Percentiles rank a stretch among this genome's conserved stretches.
phyloP scores from a whole-genome alignment of 2,113 vertebrate genomes.

The Marcusenius ussheri region DNA sequence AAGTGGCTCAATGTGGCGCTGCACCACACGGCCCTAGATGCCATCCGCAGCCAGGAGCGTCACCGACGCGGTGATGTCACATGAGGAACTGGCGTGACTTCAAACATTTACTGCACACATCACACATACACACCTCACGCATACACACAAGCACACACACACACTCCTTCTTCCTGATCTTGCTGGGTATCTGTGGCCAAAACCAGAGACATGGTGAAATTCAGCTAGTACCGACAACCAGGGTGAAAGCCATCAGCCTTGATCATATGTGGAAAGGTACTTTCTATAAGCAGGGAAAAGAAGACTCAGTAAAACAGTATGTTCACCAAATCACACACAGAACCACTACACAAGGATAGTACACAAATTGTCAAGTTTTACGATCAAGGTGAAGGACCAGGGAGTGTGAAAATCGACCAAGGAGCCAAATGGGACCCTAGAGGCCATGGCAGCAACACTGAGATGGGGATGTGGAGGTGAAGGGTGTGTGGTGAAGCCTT shows the following conservation, averaged over 20 bases:
- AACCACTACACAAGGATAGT: neutral
- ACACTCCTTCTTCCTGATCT: neutral
- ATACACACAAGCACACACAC: neutral
- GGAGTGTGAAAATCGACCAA: neutral
- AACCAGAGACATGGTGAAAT: too few species aligned
- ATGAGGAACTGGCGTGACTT: slow-evolving; percentile 26
- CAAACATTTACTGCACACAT: neutral
- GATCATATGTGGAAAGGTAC: neutral
- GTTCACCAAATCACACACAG: neutral
- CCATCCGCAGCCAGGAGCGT: slow-evolving; percentile 21
- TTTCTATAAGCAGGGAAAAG: neutral
- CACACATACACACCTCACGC: neutral
- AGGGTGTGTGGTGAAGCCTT: neutral
- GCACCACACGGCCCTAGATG: neutral
- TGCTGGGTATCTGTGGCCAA: neutral
- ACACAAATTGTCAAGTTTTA: neutral
- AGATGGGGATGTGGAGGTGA: neutral
- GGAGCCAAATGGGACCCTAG: neutral
- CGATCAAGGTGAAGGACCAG: neutral
- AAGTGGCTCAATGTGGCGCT: slow-evolving; percentile 49
- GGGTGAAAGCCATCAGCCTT: neutral
- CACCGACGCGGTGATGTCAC: slow-evolving; percentile 35
- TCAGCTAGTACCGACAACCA: neutral
- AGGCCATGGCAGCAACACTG: neutral
- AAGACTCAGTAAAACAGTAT: too few species aligned